Percentiles rank a stretch among this genome's conserved stretches.
These are phyloP conservation scores for Candoia aspera DNA, from an alignment of 2,113 vertebrate species.

Conservation along the genomic window DNA sequence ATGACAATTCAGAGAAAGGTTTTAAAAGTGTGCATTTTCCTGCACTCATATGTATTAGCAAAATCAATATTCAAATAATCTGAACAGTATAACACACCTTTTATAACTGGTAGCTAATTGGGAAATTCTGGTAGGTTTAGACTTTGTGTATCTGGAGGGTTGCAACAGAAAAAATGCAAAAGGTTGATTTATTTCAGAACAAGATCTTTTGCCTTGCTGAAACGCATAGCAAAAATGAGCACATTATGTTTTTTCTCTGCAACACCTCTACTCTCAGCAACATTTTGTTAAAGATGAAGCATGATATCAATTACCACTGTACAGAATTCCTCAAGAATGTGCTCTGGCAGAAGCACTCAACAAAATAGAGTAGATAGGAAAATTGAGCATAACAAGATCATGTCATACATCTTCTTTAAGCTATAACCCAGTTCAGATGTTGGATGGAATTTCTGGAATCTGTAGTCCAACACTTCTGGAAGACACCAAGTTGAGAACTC, in stretches of 20 bases:
- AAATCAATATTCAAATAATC: slow-evolving; percentile 20
- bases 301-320: neutral
- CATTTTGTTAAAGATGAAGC: neutral
- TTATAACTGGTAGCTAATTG: neutral
- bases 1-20: neutral
- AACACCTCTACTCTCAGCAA: neutral
- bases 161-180: neutral
- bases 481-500: neutral
- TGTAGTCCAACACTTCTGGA: neutral
- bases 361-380: neutral
- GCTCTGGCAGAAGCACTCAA: neutral
- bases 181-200: slow-evolving; percentile 27
- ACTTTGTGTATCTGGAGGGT: neutral
- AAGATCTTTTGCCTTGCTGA: slow-evolving; percentile 2
- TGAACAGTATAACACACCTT: neutral
- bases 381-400: neutral
- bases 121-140: neutral
- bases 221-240: slow-evolving; percentile 8
- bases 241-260: neutral
- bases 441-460: neutral
- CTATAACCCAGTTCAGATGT: neutral
- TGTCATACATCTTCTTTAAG: neutral
- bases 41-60: neutral
- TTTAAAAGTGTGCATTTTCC: neutral
- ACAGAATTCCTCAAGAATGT: neutral